Evolutionary conservation across 2,888 invertebrate species (phyloP).

Genomic region (Gastrophysa polygoni): DNA sequence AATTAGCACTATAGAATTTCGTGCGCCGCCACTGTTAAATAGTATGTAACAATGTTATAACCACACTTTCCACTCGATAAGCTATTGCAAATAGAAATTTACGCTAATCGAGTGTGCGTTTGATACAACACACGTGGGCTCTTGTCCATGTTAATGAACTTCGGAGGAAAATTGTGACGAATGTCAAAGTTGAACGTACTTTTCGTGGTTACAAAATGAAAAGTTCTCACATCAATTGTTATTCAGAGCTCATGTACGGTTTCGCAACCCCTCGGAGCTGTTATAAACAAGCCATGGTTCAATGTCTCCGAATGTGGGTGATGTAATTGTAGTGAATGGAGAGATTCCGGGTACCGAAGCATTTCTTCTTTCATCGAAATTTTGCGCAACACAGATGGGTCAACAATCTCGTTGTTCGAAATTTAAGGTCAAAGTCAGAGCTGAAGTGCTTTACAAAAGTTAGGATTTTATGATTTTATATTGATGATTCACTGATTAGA

Average conservation of each 20-base stretch:
- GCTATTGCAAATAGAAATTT: slow-evolving; percentile 33
- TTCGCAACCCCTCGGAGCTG: slow-evolving; percentile 30
- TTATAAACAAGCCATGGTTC: slow-evolving; percentile 27
- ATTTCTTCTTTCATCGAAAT: not conserved
- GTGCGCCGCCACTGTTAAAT: slow-evolving; percentile 18
- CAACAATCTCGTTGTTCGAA: not conserved
- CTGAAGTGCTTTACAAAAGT: too few relatives aligned
- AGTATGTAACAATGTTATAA: slow-evolving; percentile 26
- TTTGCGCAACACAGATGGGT: not conserved
- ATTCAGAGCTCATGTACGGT: slow-evolving; percentile 24
- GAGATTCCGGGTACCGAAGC: not conserved
- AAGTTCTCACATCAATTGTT: slow-evolving; percentile 30
- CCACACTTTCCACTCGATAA: slow-evolving; percentile 35
- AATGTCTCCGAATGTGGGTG: slow-evolving; percentile 4
- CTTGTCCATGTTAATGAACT: slow-evolving; percentile 34
- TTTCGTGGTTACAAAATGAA: slow-evolving; percentile 22
- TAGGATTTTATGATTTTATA: too few relatives aligned
- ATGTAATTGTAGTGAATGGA: not conserved
- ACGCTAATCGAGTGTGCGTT: slow-evolving; percentile 30
- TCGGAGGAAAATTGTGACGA: slow-evolving; percentile 35
- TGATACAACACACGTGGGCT: slow-evolving; percentile 31
- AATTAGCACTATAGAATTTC: not conserved
- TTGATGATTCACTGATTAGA: too few relatives aligned
- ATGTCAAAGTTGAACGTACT: slow-evolving; percentile 33
- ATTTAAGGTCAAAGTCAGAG: not conserved